A percentile compares a stretch with the other conserved stretches of the same genome.
These are phyloP conservation scores for Psix sp. DNA, from an alignment of 1,140 invertebrate genomes.

Conservation along the genomic window DNA sequence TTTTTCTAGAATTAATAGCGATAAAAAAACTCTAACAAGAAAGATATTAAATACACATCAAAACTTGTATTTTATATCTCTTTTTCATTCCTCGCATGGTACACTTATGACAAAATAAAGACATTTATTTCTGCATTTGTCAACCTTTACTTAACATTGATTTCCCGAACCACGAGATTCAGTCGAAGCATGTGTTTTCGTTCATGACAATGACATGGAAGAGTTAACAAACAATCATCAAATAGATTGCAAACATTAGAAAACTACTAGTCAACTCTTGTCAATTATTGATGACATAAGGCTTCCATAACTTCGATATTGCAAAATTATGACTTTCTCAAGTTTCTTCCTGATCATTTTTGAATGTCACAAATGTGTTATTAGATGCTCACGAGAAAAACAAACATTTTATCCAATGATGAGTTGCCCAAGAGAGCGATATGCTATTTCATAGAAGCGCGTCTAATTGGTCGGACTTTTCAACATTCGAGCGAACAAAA, in stretches of 20 bases:
- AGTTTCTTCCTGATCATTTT: constrained; percentile 47
- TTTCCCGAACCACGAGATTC: too few relatives aligned
- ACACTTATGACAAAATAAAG: too few relatives aligned
- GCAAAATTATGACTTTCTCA: constrained; percentile 44
- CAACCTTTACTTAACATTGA: too few relatives aligned
- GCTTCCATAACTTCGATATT: constrained; percentile 18
- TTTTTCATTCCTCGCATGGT: too few relatives aligned
- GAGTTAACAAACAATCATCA: constrained; percentile 22
- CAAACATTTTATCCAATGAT: constrained; percentile 1
- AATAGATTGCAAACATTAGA: constrained; percentile 18
- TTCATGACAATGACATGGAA: too few relatives aligned
- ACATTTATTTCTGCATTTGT: too few relatives aligned
- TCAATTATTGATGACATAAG: constrained; percentile 36
- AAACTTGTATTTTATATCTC: too few relatives aligned
- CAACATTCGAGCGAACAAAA: not conserved
- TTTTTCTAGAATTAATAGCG: too few relatives aligned
- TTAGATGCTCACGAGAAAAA: constrained; percentile 11
- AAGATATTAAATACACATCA: too few relatives aligned
- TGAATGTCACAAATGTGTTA: constrained; percentile 25
- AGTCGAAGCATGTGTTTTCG: too few relatives aligned
- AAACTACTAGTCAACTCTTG: constrained; percentile 17
- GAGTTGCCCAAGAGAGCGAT: not conserved
- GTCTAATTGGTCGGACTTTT: not conserved
- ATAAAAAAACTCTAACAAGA: too few relatives aligned
- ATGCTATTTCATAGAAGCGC: too few relatives aligned